Evolutionary conservation across 92 coral and sea anemone genomes (phyloP), one percentile per base, ranked within the genome.

Genomic region (Chrysogorgia sp.): DNA sequence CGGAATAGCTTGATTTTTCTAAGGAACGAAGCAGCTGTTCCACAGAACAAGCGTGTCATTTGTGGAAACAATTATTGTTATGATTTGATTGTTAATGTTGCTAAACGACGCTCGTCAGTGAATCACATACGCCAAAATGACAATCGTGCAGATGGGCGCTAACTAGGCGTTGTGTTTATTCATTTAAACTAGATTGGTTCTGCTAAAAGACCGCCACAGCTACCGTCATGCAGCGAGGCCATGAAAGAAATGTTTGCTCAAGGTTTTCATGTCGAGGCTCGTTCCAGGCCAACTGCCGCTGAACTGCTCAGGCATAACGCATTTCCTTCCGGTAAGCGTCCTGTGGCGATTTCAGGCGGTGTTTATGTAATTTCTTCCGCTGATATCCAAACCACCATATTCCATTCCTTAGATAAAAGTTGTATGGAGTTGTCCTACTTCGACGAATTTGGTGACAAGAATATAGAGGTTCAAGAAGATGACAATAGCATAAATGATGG

Each of bases 151-250:
- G n/a, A n/a, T n/a, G n/a, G n/a, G n/a, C n/a, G n/a, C n/a, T n/a
- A n/a, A n/a, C n/a, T n/a, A n/a, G 22, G 34, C 45, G 29, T n/a
- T 7, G 34, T 13, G 22, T 40, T 20, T 76, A 53, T 25, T 21
- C 12, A n/a, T n/a, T n/a, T n/a, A n/a, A n/a, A n/a, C 1, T 56
- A 92, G 97, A 87, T 92, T 69, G 97, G 86, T 0, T 68, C 79
- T 2, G 86, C 91, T 10, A 45, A 49, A 35, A 28, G 62, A 13
- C 90, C 90, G 12, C 97, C 94, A n/a, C 60, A 21, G 20, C 81
- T 88, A 26, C 97, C 97, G 3, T 17, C 22, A 19, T 87, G 94
- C 63, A 84, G 90, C 47, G 85, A 81, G 31, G 75, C 40, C 13
- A 61, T 82, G 0, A 67, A 76, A 74, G 85, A 84, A 47, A 61